Evolutionary conservation across 2,888 invertebrate species (phyloP), one percentile per base, ranked within the genome.

Genomic region (Pandemis corylana): DNA sequence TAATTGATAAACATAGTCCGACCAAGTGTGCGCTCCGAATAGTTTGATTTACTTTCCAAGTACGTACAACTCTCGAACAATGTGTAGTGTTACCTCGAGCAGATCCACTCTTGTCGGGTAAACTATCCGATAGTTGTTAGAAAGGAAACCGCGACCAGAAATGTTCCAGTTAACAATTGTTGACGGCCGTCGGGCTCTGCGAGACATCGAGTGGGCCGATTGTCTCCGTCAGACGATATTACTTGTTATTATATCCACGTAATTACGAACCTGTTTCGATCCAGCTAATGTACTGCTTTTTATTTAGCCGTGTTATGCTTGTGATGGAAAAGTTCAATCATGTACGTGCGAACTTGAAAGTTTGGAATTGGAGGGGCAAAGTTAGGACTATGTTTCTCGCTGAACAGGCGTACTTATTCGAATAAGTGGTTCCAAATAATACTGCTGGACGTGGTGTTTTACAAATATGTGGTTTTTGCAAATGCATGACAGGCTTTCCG

Each of bases 51-150:
- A 71, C 71, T 61, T 67, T 53, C 44, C 65, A 74, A 74, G 74
- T 71, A 71, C 53, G 53, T 49, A 65, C 65, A 67, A 67, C 75
- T 75, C 56, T 46, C 36, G 20, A 71, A 75, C 67, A 75, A 75
- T 75, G 67, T 71, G 67, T 67, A 71, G 75, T 63, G 63, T 67
- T 75, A 66, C 75, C 67, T 67, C 13, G 66, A 75, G 41, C 71
- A 67, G 70, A 71, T 63, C 70, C 66, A 66, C 51, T 51, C 13
- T 67, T 71, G 74, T 74, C 61, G 74, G 70, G 75, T 61, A 75
- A 75, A 75, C 75, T 75, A 71, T 75, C 71, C 41, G 67, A 75
- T 67, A 75, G 49, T 62, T 69, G 75, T 70, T 62, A 20, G 71
- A 56, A 70, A 71, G 71, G 75, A 75, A 75, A 15, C 70, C 42